Evolutionary conservation across 2,888 invertebrate genomes (phyloP), one percentile per base, ranked within the genome.

Genomic region (Leucozona laternaria): DNA sequence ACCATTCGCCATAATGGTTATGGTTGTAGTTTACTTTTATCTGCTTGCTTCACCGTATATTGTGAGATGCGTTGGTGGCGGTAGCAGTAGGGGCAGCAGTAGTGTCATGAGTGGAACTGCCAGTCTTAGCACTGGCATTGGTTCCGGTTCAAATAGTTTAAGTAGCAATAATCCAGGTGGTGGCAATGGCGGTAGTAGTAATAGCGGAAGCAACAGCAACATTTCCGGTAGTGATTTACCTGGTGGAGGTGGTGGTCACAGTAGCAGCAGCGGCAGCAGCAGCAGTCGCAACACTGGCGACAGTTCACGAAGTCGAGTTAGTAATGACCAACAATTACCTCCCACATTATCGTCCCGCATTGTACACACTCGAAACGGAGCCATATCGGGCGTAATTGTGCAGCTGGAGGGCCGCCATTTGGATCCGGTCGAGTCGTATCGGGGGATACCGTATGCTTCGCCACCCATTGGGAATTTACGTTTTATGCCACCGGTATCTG

Each of bases 401-500:
- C 96, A 96, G 84, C 95, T 97, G 89, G 97, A 97, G 90, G 95
- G 96, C 28, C 95, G 97, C 88, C 96, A 95, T 91, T 93, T 97
- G 89, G 97, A 97, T 92, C 96, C 97, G 77, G 98, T 98, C 22
- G 98, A 98, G 92, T 97, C 97, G 88, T 98, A 97, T 92, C 94
- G 97, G 68, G 98, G 98, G 8, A 96, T 99, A 81, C 98, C 98
- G 6, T 99, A 98, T 92, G 99, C 98, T 31, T 97, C 98, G 62
- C 97, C 98, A 25, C 98, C 98, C 40, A 93, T 96, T 55, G 98
- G 97, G 7, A 95, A 96, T 79, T 93, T 98, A 83, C 95, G 99
- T 81, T 99, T 99, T 92, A 98, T 98, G 98, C 98, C 98, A 13
- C 98, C 98, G 22, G 98, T 98, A 25, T 97, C 97, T 82, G 97